Percentiles rank a stretch among this genome's conserved stretches.
Conservation (phyloP, 2,888 invertebrate genomes). For the Torymus aiolomorphi region DNA sequence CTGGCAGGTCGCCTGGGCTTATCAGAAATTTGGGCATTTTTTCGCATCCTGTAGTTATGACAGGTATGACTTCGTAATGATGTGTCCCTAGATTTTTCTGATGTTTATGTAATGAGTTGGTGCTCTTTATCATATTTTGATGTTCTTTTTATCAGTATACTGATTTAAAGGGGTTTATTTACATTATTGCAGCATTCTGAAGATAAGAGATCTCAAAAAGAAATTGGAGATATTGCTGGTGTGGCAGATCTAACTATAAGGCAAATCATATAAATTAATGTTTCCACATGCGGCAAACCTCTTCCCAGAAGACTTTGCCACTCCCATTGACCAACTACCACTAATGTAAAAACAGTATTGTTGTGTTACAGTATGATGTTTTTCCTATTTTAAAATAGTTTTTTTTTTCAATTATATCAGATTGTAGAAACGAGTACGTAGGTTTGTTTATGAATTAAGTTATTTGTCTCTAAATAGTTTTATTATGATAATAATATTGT, state of each 20-base stretch:
- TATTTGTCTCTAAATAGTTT: conserved; percentile 24
- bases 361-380: conserved; percentile 30
- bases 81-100: too few species aligned
- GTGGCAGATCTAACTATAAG: conserved; percentile 98
- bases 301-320: conserved; percentile 96
- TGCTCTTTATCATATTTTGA: too few species aligned
- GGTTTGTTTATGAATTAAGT: conserved; percentile 45
- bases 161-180: too few species aligned
- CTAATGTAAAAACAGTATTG: conserved; percentile 79
- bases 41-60: too few species aligned
- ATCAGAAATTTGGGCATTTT: too few species aligned
- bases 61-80: too few species aligned
- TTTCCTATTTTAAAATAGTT: too few species aligned
- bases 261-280: conserved; percentile 98
- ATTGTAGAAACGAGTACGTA: conserved; percentile 38
- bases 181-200: conserved; percentile 93
- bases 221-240: too few species aligned
- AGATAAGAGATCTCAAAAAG: conserved; percentile 95
- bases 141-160: too few species aligned
- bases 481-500: background rate
- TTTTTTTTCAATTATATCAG: conserved; percentile 32
- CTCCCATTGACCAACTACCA: conserved; percentile 95
- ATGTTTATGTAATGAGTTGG: too few species aligned
- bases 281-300: conserved; percentile 93
- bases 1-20: too few species aligned